Evolutionary conservation across 2,888 invertebrate genomes (phyloP).

Genomic region (Ochlodes sylvanus): DNA sequence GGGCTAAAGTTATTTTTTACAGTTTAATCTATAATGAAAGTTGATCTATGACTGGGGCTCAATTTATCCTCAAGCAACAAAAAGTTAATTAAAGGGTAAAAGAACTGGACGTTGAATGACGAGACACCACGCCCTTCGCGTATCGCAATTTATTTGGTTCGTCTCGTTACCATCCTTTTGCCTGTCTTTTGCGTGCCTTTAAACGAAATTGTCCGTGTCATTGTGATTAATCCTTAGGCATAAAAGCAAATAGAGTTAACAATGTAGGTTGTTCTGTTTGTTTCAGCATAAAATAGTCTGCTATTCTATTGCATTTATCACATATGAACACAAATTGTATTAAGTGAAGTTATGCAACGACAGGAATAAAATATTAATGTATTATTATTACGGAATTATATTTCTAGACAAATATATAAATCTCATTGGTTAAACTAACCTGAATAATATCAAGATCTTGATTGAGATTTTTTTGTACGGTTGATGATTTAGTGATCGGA

Average conservation of each 20-base stretch:
- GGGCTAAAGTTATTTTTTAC: slow-evolving; percentile 26
- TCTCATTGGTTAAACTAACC: too few species aligned
- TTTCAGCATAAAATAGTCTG: neutral
- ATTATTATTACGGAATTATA: too few species aligned
- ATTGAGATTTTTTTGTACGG: too few species aligned
- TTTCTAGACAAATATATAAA: too few species aligned
- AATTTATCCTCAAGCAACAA: slow-evolving; percentile 48
- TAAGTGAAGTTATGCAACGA: too few species aligned
- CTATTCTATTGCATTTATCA: neutral
- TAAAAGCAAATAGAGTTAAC: slow-evolving; percentile 22
- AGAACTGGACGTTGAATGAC: slow-evolving; percentile 71
- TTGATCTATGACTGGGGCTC: slow-evolving; percentile 41
- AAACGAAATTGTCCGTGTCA: slow-evolving; percentile 37
- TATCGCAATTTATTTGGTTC: slow-evolving; percentile 73
- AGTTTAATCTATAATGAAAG: slow-evolving; percentile 41
- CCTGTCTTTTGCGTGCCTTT: slow-evolving; percentile 54
- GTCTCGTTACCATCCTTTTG: slow-evolving; percentile 62
- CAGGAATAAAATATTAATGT: too few species aligned
- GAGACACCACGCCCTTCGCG: slow-evolving; percentile 67
- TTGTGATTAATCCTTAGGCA: slow-evolving; percentile 34
- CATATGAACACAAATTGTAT: too few species aligned
- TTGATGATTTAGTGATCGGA: too few species aligned
- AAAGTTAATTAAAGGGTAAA: slow-evolving; percentile 77
- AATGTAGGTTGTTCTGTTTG: slow-evolving; percentile 14
- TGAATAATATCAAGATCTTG: too few species aligned